Conservation (phyloP, 2,888 invertebrate genomes). For the Drosophila kuntzei region DNA sequence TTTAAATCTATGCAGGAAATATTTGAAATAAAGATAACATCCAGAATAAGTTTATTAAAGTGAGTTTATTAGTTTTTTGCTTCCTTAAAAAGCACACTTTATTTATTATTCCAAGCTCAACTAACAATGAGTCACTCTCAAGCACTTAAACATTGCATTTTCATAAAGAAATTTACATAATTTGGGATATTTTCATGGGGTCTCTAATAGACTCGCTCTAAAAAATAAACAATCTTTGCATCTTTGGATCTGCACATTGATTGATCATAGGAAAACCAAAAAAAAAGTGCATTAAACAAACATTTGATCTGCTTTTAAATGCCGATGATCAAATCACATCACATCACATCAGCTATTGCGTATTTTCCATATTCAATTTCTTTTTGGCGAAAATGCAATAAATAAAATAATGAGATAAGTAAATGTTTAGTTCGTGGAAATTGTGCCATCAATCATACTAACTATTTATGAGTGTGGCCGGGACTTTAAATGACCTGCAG, state of each 20-base stretch:
- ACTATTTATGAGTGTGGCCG: neutral
- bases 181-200: too few relatives aligned
- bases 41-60: too few relatives aligned
- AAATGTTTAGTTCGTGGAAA: conserved; percentile 12
- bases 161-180: neutral
- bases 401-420: conserved; percentile 8
- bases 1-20: too few relatives aligned
- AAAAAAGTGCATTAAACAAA: neutral
- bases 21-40: too few relatives aligned
- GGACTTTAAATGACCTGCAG: conserved; percentile 8
- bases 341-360: neutral
- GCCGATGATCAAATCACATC: neutral
- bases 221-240: neutral
- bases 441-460: neutral
- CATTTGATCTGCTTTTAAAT: neutral
- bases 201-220: too few relatives aligned
- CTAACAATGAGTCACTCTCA: neutral
- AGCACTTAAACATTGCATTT: neutral
- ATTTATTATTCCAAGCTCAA: neutral
- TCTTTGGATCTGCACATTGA: neutral
- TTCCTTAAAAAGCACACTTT: neutral
- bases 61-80: neutral
- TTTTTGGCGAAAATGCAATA: conserved; percentile 7
- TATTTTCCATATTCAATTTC: neutral
- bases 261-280: neutral